Base-by-base conservation (phyloP, 2,888 invertebrate genomes). In the Pomacea canaliculata region DNA sequence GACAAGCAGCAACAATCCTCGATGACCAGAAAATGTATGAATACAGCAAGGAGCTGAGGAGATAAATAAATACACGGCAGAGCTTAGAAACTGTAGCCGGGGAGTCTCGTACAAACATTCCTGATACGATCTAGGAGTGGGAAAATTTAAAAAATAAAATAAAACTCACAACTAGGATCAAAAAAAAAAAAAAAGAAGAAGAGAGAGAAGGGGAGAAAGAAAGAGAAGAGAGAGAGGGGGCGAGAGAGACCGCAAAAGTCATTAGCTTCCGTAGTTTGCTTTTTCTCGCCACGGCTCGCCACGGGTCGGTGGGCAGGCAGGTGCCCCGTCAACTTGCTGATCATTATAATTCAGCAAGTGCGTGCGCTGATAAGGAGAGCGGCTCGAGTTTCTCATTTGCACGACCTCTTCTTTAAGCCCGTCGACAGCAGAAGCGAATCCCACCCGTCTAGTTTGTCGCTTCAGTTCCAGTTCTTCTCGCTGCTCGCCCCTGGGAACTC, bases 301-400 rank as follows among this genome's bases (percentile, higher is more conserved):
- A 46, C 74, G 46, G 69, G 49, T 74, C 74, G 74, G 1, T 59
- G 27, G 13, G 68, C 56, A n/a, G 46, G 74, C 74, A 74, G 74
- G 74, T 74, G 74, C 69, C 62, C 69, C 27, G 56, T 67, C 67
- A 56, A n/a, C 56, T 23, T n/a, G 2, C 12, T 56, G 51, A 59
- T 70, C 70, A 70, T 70, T 70, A 70, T 49, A 70, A 70, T 70
- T 70, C 70, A 70, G 56, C 70, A 70, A 70, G 70, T 70, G 70
- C 70, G 56, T 59, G 70, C 70, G 70, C 70, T 70, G 70, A 70
- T 70, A 70, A 70, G 59, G 12, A 13, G 68, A 23, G 23, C 19
- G 68, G 27, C 48, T 68, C n/a, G 68, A 37, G 69, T 19, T 69
- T 69, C 51, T 69, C 69, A 63, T 63, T 63, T 63, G n/a, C 63